These are phyloP conservation scores for Vombatus ursinus DNA, from an alignment of 2,113 vertebrate genomes.

Conservation along the genomic window DNA sequence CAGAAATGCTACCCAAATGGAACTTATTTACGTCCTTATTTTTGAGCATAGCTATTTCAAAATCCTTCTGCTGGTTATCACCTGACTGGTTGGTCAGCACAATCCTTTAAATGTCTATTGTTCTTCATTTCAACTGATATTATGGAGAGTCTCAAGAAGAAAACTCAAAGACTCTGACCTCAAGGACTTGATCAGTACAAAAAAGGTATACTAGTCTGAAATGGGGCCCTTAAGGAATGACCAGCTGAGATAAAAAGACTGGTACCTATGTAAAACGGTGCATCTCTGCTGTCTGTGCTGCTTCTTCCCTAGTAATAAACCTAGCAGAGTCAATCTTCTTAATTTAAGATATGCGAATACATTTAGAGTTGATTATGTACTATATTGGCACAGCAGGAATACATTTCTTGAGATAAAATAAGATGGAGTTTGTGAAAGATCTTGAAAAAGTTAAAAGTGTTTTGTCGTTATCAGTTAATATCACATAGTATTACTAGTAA, in stretches of 20 bases:
- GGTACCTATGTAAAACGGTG: fast-evolving
- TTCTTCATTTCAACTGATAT: background rate
- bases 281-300: fast-evolving
- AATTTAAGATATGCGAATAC: background rate
- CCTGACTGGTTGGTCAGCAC: fast-evolving
- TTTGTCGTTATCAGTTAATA: background rate
- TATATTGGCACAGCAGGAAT: background rate
- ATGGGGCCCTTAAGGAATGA: fast-evolving
- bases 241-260: too few species aligned
- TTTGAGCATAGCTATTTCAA: background rate
- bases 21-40: fast-evolving
- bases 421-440: background rate
- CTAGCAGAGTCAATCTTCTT: fast-evolving
- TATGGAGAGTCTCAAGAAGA: background rate
- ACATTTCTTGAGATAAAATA: background rate
- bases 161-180: background rate
- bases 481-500: background rate
- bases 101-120: background rate
- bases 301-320: fast-evolving
- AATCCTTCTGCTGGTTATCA: background rate
- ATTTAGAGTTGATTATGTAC: background rate
- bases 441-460: background rate
- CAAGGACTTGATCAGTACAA: background rate
- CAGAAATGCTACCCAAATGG: fast-evolving
- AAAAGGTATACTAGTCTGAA: fast-evolving